Evolutionary conservation across 2,888 invertebrate species (phyloP).

Genomic region (Plebejus melissa): DNA sequence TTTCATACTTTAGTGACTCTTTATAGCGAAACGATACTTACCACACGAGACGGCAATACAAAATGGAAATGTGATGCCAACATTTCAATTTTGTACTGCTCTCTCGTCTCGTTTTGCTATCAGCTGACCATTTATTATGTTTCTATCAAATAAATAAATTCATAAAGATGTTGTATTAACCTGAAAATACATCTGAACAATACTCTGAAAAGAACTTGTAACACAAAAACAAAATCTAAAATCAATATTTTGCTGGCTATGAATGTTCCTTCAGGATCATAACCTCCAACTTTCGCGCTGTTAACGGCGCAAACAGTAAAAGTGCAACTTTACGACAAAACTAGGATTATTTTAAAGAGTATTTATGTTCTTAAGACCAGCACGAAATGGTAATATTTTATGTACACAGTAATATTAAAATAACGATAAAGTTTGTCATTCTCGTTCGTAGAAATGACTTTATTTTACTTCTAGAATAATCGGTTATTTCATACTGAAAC

Average conservation of each 20-base stretch:
- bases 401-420: slow-evolving; percentile 8
- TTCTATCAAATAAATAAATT: neutral
- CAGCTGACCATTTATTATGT: no score
- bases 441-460: neutral
- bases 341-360: slow-evolving; percentile 12
- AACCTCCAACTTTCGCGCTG: neutral
- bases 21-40: no score
- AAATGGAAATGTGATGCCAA: no score
- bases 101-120: no score
- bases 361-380: neutral
- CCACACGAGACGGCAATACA: no score
- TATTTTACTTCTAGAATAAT: neutral
- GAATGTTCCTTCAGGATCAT: slow-evolving; percentile 11
- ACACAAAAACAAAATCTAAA: neutral
- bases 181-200: neutral
- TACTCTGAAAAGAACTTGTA: neutral
- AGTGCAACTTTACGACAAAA: slow-evolving; percentile 18
- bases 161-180: neutral
- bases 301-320: slow-evolving; percentile 5
- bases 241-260: slow-evolving; percentile 10
- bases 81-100: no score
- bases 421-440: neutral
- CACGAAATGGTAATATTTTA: neutral
- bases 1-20: no score
- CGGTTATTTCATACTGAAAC: neutral